These are phyloP conservation scores for Pagrus major DNA, from an alignment of 2,113 vertebrate genomes.

Conservation along the genomic window DNA sequence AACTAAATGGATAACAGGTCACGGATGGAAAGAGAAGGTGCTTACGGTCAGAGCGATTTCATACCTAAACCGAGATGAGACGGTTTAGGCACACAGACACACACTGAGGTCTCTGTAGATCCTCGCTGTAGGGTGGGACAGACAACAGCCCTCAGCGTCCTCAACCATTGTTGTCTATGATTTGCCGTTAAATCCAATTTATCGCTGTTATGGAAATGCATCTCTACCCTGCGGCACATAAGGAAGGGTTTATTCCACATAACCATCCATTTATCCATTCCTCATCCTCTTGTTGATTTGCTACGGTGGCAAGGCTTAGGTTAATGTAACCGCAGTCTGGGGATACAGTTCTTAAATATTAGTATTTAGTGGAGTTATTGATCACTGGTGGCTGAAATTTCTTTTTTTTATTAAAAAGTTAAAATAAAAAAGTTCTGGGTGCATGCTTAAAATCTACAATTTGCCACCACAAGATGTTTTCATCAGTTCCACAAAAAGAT, in stretches of 20 bases:
- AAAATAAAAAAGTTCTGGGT: background rate
- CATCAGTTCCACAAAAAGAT: background rate
- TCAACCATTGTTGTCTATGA: constrained; percentile 84
- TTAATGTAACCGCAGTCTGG: constrained; percentile 67
- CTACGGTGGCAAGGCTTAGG: constrained; percentile 60
- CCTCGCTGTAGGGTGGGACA: constrained; percentile 72
- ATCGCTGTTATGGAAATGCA: constrained; percentile 85
- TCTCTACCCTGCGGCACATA: constrained; percentile 75
- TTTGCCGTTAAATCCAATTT: constrained; percentile 88
- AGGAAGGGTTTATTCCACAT: constrained; percentile 71
- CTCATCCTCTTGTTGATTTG: constrained; percentile 74
- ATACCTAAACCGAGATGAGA: constrained; percentile 79
- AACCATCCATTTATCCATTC: constrained; percentile 61
- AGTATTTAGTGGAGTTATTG: constrained; percentile 7
- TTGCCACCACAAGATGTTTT: background rate
- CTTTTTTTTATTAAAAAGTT: no score
- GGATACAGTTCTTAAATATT: constrained; percentile 35
- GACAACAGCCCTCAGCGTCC: constrained; percentile 66
- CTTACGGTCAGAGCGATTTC: constrained; percentile 83
- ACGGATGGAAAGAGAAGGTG: constrained; percentile 75
- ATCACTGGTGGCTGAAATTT: background rate
- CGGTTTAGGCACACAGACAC: constrained; percentile 52
- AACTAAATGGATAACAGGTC: constrained; percentile 84
- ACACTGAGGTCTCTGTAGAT: constrained; percentile 45
- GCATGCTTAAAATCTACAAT: background rate